These are phyloP conservation scores for Calephelis nemesis DNA, from an alignment of 1,140 invertebrate species.

Conservation along the genomic window DNA sequence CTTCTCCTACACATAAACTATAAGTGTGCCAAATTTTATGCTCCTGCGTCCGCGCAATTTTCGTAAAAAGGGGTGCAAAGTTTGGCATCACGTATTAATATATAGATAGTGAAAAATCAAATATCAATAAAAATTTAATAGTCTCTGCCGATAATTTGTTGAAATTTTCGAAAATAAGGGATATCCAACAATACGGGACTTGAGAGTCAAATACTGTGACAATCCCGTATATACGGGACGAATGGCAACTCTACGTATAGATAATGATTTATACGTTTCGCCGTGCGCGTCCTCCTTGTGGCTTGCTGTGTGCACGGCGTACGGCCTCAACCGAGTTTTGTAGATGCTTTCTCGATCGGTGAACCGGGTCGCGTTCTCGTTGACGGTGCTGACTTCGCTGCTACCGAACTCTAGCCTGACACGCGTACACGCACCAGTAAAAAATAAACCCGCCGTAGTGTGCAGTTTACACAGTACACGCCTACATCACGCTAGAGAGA, in stretches of 20 bases:
- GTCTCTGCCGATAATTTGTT: no score
- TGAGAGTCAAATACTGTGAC: no score
- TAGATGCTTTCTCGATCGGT: constrained; percentile 77
- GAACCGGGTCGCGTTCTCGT: constrained; percentile 77
- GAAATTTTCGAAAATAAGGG: no score
- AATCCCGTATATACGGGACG: no score
- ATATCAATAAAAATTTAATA: no score
- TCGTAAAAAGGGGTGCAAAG: no score
- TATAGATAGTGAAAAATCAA: no score
- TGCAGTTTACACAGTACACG: constrained; percentile 14
- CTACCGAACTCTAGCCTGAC: constrained; percentile 50
- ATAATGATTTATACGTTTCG: constrained; percentile 24
- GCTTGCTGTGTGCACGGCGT: constrained; percentile 58
- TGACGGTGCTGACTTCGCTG: constrained; percentile 51
- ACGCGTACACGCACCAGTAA: constrained; percentile 32
- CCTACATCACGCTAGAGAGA: constrained; percentile 32
- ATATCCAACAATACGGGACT: no score
- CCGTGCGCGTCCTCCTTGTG: constrained; percentile 49
- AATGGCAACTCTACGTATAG: not conserved
- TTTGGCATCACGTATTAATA: no score
- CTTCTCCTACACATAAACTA: no score
- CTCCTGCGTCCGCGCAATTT: no score
- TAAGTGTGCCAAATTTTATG: no score
- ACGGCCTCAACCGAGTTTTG: constrained; percentile 78
- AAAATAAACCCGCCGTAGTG: constrained; percentile 1